Base-by-base conservation (phyloP, 2,113 vertebrate genomes). In the Tyrannus savana region DNA sequence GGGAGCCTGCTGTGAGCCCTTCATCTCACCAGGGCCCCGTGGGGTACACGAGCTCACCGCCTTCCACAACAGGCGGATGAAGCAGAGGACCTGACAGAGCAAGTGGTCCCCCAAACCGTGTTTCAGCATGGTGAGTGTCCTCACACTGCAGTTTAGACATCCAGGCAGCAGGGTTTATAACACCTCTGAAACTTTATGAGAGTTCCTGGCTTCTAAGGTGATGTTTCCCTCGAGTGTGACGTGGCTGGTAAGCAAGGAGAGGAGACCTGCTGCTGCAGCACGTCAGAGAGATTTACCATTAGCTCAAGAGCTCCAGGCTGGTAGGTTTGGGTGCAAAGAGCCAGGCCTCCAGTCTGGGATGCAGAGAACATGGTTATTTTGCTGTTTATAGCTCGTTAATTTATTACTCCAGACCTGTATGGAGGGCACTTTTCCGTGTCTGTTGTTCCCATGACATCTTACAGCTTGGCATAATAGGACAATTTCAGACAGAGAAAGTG, bases 381-480 rank as follows among this genome's bases (percentile, higher is more conserved):
- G 33, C 35, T 87, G 74, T 77, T 80, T 90, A 50, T 19, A 93
- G 58, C 78, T 97, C 75, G 44, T 97, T 97, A 91, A 77, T 93
- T 95, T 90, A 53, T 83, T 83, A 53, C 87, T 78, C 81, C 28
- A 76, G 84, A 91, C 91, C 50, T 79, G 30, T 11, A 25, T 18
- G 24, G 66, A 73, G 74, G 87, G 67, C 22, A 44, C 39, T 66
- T 91, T 62, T 58, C 63, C 39, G 18, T 4, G 19, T 15, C 74
- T 84, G 81, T 87, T 81, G 69, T 93, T 91, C 62, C 37, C 44
- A 62, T 66, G 81, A 80, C 66, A 66, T 87, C 67, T 83, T 55
- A n/a, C 10, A 66, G 15, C 7, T 13, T 79, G 67, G 85, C 84
- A 76, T 66, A 76, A 37, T 2, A 56, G 60, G 87, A 44, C 9